phyloP scores from a whole-genome alignment of 2,113 vertebrate species.

The Athene noctua region DNA sequence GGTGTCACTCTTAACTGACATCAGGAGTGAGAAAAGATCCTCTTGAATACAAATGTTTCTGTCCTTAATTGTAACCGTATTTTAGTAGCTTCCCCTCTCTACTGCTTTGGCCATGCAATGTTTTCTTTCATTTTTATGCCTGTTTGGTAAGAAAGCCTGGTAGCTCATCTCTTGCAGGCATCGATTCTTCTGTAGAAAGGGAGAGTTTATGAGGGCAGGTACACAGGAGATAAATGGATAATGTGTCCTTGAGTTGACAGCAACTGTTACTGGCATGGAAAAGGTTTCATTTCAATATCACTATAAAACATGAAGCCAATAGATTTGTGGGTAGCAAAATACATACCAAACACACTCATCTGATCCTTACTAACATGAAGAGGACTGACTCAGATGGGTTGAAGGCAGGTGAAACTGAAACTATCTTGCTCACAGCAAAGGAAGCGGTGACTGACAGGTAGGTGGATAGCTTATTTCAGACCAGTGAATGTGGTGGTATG shows the following conservation, averaged over 20 bases:
- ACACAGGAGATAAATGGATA: not conserved
- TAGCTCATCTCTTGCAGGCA: accelerated
- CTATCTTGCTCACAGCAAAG: not conserved
- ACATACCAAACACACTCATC: not conserved
- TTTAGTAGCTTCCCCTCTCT: not conserved
- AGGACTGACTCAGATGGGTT: not conserved
- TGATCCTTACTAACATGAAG: not conserved
- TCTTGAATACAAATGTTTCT: not conserved
- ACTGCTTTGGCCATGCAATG: not conserved
- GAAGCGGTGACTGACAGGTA: not conserved
- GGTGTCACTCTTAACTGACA: accelerated
- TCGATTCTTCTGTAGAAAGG: not conserved
- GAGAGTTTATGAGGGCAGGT: not conserved
- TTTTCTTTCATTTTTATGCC: not conserved
- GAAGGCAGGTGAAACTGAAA: not conserved
- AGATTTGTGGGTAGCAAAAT: not conserved
- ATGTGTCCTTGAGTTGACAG: not conserved
- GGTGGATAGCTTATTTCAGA: not conserved
- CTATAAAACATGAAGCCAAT: not conserved
- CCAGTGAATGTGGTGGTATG: not conserved
- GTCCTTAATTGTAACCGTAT: not conserved
- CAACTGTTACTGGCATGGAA: not conserved
- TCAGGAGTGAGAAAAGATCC: not conserved
- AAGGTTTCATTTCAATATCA: not conserved
- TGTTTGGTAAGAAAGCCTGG: not conserved